These are phyloP conservation scores for Steinernema scapterisci DNA, from an alignment of 2,888 invertebrate species.

Conservation along the genomic window DNA sequence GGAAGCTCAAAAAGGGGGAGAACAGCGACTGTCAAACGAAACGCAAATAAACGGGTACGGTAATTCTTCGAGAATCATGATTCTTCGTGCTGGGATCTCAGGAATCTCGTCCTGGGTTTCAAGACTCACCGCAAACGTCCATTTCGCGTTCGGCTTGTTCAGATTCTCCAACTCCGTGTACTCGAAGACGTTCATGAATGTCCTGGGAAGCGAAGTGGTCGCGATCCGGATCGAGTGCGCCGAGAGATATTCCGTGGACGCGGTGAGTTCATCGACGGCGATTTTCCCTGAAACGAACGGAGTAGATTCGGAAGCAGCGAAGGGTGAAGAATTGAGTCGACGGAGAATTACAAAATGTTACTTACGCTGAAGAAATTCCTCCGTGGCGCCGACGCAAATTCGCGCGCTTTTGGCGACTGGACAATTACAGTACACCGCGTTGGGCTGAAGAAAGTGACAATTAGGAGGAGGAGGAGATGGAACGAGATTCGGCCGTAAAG, in stretches of 20 bases:
- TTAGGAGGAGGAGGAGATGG: background rate
- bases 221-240: conserved; percentile 55
- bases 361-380: conserved; percentile 44
- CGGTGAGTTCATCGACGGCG: conserved; percentile 44
- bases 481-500: background rate
- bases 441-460: conserved; percentile 45
- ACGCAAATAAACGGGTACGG: too few species aligned
- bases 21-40: too few species aligned
- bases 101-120: background rate
- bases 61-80: too few species aligned
- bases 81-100: background rate
- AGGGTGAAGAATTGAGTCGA: background rate
- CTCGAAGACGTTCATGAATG: conserved; percentile 66
- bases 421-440: conserved; percentile 57
- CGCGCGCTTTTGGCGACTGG: conserved; percentile 46
- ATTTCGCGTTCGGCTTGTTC: conserved; percentile 50
- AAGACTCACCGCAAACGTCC: conserved; percentile 61
- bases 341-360: background rate
- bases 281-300: conserved; percentile 42
- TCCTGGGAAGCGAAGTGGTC: conserved; percentile 50
- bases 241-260: conserved; percentile 50
- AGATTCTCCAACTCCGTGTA: conserved; percentile 55
- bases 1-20: too few species aligned
- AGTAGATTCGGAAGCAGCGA: background rate
- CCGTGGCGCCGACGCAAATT: conserved; percentile 51